A percentile compares a stretch with the other conserved stretches of the same genome.
These are phyloP conservation scores for Eurypyga helias DNA, from an alignment of 2,113 vertebrate genomes.

Conservation along the genomic window DNA sequence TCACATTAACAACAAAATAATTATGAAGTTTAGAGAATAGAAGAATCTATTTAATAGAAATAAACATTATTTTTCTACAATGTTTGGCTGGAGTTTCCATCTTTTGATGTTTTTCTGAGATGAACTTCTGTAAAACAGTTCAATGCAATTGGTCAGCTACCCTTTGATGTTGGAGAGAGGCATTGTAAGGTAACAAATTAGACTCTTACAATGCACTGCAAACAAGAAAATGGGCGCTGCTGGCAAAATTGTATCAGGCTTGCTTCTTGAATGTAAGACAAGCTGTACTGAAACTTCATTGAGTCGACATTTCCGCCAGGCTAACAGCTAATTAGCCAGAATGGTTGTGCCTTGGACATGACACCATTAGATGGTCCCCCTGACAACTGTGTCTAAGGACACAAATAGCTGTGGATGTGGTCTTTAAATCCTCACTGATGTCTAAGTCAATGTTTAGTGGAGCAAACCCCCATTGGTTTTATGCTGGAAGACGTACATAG, in stretches of 20 bases:
- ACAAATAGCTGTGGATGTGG: not conserved
- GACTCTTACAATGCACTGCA: not conserved
- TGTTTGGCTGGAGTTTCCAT: not conserved
- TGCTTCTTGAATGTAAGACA: slow-evolving; percentile 1
- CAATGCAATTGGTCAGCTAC: not conserved
- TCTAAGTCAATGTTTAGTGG: not conserved
- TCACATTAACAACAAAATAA: not conserved
- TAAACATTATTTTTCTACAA: not conserved
- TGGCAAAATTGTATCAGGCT: not conserved
- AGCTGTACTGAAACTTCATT: not conserved
- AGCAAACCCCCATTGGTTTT: not conserved
- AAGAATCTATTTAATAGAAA: not conserved
- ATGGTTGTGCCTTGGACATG: not conserved
- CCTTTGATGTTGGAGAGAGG: not conserved
- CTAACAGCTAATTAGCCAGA: slow-evolving; percentile 5
- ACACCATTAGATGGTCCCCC: not conserved
- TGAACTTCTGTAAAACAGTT: not conserved
- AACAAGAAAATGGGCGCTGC: not conserved
- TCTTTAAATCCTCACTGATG: not conserved
- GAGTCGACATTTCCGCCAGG: not conserved
- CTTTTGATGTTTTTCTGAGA: not conserved
- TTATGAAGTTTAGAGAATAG: not conserved
- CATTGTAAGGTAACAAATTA: not conserved
- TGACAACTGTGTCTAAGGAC: slow-evolving; percentile 11
- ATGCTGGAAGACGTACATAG: not conserved